phyloP scores from a whole-genome alignment of 2,888 invertebrate genomes.

The Microplitis manilae region DNA sequence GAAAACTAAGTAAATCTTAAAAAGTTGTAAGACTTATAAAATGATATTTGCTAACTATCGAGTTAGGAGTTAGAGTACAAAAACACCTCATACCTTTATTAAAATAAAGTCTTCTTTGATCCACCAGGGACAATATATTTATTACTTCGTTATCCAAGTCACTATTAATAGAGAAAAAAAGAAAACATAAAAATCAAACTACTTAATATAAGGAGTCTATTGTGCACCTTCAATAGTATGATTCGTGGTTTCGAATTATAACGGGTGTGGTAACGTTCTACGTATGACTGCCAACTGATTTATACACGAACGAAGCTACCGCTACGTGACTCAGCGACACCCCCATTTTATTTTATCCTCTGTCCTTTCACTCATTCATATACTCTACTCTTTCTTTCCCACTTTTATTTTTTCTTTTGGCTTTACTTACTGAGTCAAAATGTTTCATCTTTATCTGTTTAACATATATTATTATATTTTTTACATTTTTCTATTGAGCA shows the following conservation, averaged over 20 bases:
- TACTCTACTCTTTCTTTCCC: slow-evolving; percentile 32
- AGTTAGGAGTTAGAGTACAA: no score
- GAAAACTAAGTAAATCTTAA: no score
- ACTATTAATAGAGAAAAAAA: background rate
- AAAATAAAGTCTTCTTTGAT: background rate
- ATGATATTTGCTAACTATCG: no score
- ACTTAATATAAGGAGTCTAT: slow-evolving; percentile 2
- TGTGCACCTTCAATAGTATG: slow-evolving; percentile 21
- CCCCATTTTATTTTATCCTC: slow-evolving; percentile 54
- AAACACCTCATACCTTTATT: background rate
- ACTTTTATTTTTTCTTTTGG: slow-evolving; percentile 34
- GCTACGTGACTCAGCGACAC: slow-evolving; percentile 58
- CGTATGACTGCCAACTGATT: slow-evolving; percentile 68
- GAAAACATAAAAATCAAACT: background rate
- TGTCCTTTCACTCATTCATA: slow-evolving; percentile 9
- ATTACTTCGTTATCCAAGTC: background rate
- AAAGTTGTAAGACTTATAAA: no score
- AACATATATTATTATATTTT: background rate
- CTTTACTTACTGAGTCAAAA: slow-evolving; percentile 14
- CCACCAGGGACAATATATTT: background rate
- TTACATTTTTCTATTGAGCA: no score
- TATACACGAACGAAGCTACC: slow-evolving; percentile 61
- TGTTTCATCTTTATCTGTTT: slow-evolving; percentile 23
- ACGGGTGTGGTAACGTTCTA: slow-evolving; percentile 71
- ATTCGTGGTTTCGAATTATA: slow-evolving; percentile 47